phyloP scores from a whole-genome alignment of 2,797 vertebrate genomes.

The Mustela erminea region DNA sequence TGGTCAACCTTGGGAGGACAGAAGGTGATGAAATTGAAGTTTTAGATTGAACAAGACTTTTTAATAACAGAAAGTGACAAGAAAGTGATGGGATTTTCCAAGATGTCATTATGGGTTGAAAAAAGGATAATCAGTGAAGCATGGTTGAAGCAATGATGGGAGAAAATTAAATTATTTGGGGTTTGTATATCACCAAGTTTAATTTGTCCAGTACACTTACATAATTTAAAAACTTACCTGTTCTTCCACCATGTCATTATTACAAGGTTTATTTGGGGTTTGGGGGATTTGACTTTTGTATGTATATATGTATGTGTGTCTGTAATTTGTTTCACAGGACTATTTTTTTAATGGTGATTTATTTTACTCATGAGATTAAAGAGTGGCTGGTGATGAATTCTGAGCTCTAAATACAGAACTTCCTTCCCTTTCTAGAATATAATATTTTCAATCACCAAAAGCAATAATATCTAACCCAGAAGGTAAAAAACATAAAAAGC shows the following conservation, averaged over 20 bases:
- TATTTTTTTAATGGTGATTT: slow-evolving; percentile 10
- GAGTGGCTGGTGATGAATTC: not conserved
- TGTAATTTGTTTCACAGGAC: slow-evolving; percentile 22
- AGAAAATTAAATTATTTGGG: not conserved
- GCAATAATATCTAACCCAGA: slow-evolving; percentile 16
- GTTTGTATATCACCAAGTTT: not conserved
- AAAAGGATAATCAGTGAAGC: slow-evolving; percentile 53
- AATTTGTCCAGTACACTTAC: not conserved
- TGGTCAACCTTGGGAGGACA: not conserved
- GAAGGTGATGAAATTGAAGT: slow-evolving; percentile 53
- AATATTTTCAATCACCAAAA: slow-evolving; percentile 40
- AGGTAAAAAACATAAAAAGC: not conserved
- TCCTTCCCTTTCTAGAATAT: slow-evolving; percentile 7
- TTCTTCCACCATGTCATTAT: not conserved
- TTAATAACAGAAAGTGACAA: slow-evolving; percentile 61
- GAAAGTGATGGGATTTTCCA: slow-evolving; percentile 39
- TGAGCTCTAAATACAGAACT: slow-evolving; percentile 34
- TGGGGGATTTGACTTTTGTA: not conserved
- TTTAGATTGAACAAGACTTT: slow-evolving; percentile 64
- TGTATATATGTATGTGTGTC: not conserved
- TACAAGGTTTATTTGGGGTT: not conserved
- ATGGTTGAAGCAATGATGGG: not conserved
- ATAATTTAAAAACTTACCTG: not conserved
- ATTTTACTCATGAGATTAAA: slow-evolving; percentile 33
- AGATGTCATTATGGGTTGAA: slow-evolving; percentile 17